These are phyloP conservation scores for Abscondita cerata DNA, from an alignment of 2,888 invertebrate genomes.

Conservation along the genomic window DNA sequence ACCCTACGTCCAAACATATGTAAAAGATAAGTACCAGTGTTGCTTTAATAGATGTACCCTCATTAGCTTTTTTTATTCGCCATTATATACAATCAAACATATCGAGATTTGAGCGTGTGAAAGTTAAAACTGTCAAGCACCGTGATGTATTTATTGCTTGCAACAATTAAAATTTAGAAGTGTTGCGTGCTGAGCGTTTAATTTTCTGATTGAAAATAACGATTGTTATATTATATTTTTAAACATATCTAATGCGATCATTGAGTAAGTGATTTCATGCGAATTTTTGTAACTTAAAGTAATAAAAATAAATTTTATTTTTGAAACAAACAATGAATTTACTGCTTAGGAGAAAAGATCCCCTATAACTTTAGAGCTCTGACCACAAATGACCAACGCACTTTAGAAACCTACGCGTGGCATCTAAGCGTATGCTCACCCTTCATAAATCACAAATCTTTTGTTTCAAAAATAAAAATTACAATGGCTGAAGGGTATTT, in stretches of 20 bases:
- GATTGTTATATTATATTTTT: conserved; percentile 7
- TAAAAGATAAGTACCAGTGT: conserved; percentile 54
- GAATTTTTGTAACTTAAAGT: not conserved
- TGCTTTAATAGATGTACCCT: conserved; percentile 56
- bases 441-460: conserved; percentile 25
- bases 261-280: conserved; percentile 3
- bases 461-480: conserved; percentile 28
- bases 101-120: conserved; percentile 56
- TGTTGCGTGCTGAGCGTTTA: conserved; percentile 37
- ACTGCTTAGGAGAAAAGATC: not conserved
- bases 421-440: conserved; percentile 13
- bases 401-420: conserved; percentile 23
- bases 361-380: conserved; percentile 17
- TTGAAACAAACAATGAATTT: not conserved
- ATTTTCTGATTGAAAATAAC: conserved; percentile 22
- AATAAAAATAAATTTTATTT: too few species aligned
- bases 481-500: conserved; percentile 17
- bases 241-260: not conserved
- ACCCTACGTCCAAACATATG: conserved; percentile 47
- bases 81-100: conserved; percentile 53
- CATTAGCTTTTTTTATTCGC: conserved; percentile 54
- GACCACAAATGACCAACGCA: conserved; percentile 35
- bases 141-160: conserved; percentile 54
- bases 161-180: conserved; percentile 57
- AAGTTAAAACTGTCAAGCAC: conserved; percentile 51